Evolutionary conservation across 2,797 vertebrate species (phyloP).

Genomic region (Sebastes paucispinis): DNA sequence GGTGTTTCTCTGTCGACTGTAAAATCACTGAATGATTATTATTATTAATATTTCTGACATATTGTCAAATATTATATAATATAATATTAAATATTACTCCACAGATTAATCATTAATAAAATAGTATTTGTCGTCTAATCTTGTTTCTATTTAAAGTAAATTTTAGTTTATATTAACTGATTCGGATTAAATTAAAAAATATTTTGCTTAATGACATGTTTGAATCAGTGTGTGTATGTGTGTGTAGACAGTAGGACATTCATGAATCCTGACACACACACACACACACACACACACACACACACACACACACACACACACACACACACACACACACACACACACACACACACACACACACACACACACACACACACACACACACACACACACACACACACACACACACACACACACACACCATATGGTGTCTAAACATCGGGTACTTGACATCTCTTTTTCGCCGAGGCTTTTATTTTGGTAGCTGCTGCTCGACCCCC

Average conservation of each 20-base stretch:
- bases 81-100: no score
- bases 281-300: conserved; percentile 44
- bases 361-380: conserved; percentile 19
- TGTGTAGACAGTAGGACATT: background rate
- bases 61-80: background rate
- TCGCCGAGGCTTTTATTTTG: conserved; percentile 56
- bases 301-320: conserved; percentile 51
- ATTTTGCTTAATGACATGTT: background rate
- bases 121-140: background rate
- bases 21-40: background rate
- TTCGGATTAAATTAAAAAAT: background rate
- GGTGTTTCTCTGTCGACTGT: no score
- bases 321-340: conserved; percentile 27
- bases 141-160: background rate
- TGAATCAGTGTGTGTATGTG: background rate
- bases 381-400: conserved; percentile 53
- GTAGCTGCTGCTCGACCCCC: conserved; percentile 54
- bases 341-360: conserved; percentile 57
- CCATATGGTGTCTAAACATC: conserved; percentile 65
- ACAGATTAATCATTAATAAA: background rate
- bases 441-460: conserved; percentile 79
- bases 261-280: conserved; percentile 14
- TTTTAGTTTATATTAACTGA: background rate
- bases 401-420: conserved; percentile 40
- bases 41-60: background rate